A percentile compares a stretch with the other conserved stretches of the same genome.
Evolutionary conservation across 1,140 invertebrate genomes (phyloP).

Genomic region (Bombus affinis): DNA sequence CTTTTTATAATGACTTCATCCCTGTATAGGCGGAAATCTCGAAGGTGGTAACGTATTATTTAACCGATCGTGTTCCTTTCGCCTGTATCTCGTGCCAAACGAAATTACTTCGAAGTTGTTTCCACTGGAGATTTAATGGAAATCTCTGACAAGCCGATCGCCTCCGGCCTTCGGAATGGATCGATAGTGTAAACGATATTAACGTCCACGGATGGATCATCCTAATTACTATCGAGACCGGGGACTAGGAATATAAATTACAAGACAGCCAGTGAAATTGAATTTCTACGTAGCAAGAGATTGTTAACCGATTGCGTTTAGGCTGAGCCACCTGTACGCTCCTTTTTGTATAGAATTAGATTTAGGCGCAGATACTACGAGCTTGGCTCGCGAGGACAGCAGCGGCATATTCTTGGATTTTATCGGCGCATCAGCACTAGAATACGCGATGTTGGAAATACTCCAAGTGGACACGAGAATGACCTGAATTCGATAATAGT

Average conservation of each 20-base stretch:
- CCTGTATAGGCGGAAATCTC: slow-evolving; percentile 26
- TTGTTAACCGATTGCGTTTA: neutral
- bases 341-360: slow-evolving; percentile 15
- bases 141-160: slow-evolving; percentile 20
- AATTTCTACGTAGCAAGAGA: neutral
- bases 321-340: neutral
- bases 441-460: slow-evolving; percentile 49
- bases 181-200: slow-evolving; percentile 61
- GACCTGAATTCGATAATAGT: slow-evolving; percentile 46
- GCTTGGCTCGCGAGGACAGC: slow-evolving; percentile 25
- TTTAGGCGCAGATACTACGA: slow-evolving; percentile 15
- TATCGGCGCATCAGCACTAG: slow-evolving; percentile 34
- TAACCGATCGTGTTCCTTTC: slow-evolving; percentile 56
- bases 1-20: slow-evolving; percentile 66
- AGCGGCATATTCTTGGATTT: slow-evolving; percentile 59
- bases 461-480: slow-evolving; percentile 46
- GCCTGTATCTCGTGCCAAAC: neutral
- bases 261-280: neutral
- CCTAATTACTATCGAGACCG: slow-evolving; percentile 15
- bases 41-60: slow-evolving; percentile 68
- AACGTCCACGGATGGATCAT: slow-evolving; percentile 17
- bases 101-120: slow-evolving; percentile 52
- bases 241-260: neutral
- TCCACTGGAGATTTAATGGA: slow-evolving; percentile 49
- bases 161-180: neutral